phyloP scores from a whole-genome alignment of 2,888 invertebrate genomes.

The Sturmia bella region DNA sequence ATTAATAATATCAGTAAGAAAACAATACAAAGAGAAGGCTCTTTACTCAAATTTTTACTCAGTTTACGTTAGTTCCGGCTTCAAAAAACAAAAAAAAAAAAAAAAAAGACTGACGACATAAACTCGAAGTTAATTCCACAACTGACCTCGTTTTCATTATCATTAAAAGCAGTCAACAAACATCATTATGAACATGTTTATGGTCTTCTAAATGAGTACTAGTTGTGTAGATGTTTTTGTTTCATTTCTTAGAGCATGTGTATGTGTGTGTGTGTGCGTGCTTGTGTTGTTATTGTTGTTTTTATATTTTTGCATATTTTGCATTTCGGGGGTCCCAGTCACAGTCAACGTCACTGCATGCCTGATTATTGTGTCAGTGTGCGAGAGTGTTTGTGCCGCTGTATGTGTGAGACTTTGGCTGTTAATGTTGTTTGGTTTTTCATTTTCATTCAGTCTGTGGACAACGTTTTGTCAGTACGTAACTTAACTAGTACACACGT shows the following conservation, averaged over 20 bases:
- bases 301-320: conserved; percentile 66
- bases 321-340: conserved; percentile 67
- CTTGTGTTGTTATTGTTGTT: conserved; percentile 19
- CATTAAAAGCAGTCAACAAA: conserved; percentile 51
- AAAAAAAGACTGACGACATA: no score
- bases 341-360: conserved; percentile 49
- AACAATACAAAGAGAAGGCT: no score
- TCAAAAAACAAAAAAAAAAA: no score
- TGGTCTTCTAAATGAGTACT: conserved; percentile 48
- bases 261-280: conserved; percentile 21
- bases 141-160: conserved; percentile 31
- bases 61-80: no score
- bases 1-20: no score
- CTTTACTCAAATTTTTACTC: no score
- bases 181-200: conserved; percentile 65
- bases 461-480: conserved; percentile 80
- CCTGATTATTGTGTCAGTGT: conserved; percentile 3
- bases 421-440: conserved; percentile 67
- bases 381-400: conserved; percentile 34
- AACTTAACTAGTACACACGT: conserved; percentile 72
- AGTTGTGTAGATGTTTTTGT: conserved; percentile 46
- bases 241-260: conserved; percentile 27
- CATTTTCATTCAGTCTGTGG: conserved; percentile 77
- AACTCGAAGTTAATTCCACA: background rate
- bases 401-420: conserved; percentile 63